A percentile compares a stretch with the other conserved stretches of the same genome.
These are phyloP conservation scores for Strongylocentrotus purpuratus DNA, from an alignment of 35 echinoderm and acorn worm genomes.

Conservation along the genomic window DNA sequence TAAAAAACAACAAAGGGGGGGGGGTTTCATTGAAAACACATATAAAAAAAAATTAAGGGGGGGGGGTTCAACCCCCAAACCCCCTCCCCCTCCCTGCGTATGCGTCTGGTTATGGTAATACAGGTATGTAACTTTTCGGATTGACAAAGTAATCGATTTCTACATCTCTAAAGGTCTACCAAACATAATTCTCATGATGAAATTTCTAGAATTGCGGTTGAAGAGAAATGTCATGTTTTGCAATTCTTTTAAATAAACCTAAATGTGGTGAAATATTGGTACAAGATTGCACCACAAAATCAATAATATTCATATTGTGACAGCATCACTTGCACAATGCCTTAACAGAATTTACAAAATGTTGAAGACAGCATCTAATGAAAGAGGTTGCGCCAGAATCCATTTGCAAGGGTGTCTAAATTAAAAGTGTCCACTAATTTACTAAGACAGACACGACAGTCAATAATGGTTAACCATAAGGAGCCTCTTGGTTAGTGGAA, in stretches of 20 bases:
- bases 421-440: constrained; percentile 13
- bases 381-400: not conserved
- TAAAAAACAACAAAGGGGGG: too few relatives aligned
- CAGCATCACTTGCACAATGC: not conserved
- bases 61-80: too few relatives aligned
- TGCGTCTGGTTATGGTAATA: too few relatives aligned
- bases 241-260: not conserved
- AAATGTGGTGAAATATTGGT: not conserved
- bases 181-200: too few relatives aligned
- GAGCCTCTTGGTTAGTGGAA: not conserved
- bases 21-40: too few relatives aligned
- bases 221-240: too few relatives aligned
- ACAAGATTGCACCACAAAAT: not conserved
- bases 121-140: too few relatives aligned
- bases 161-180: too few relatives aligned
- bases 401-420: constrained; percentile 4
- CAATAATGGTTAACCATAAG: not conserved
- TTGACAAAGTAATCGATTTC: too few relatives aligned
- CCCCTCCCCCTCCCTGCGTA: too few relatives aligned
- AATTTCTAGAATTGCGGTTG: too few relatives aligned
- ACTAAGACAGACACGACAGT: not conserved
- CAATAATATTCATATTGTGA: not conserved
- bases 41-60: too few relatives aligned
- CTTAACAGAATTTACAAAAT: not conserved
- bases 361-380: not conserved